Base-by-base conservation (phyloP, 2,113 vertebrate genomes). In the Ceuthmochares aereus region DNA sequence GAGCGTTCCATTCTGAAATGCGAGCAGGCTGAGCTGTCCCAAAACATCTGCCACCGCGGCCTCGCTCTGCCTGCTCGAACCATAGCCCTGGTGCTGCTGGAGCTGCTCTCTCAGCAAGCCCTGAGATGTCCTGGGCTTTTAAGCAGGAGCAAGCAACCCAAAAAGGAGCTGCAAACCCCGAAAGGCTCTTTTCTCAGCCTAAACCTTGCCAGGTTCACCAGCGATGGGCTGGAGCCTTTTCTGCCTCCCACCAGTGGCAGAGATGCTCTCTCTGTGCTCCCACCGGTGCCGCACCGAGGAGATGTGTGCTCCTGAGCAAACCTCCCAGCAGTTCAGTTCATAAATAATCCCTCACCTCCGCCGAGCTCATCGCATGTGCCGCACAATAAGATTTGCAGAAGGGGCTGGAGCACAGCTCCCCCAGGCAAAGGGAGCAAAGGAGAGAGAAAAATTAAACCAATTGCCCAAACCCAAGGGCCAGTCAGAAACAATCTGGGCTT, bases 351-450 rank as follows among this genome's bases (percentile, higher is more conserved):
- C 67, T 36, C 2, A 6, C 17, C 27, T 75, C 49, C 2, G 47
- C 2, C 0, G 17, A 85, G 59, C 0, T 0, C 0, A 0, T 51
- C 36, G n/a, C 58, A 5, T 9, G 7, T 2, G 20, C 26, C 0
- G 1, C 32, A 13, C 0, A 16, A 49, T 13, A 1, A 3, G 63
- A 37, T 67, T 55, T 52, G 37, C 3, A 2, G 54, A 36, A 43
- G 67, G 49, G 63, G 67, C 69, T 51, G 72, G 58, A 77, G 63
- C 20, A 4, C 37, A 4, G 67, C 2, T 93, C 84, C 87, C 93
- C 51, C 10, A 8, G 37, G 92, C 63, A 36, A 70, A 43, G 76
- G 83, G 83, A 94, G 94, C 70, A 87, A 95, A 90, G 20, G 67
- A 77, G 51, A 92, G 91, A 78, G 60, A 88, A 90, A 84, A 96